Evolutionary conservation across 1,140 invertebrate genomes (phyloP).

Genomic region (Caenorhabditis latens): DNA sequence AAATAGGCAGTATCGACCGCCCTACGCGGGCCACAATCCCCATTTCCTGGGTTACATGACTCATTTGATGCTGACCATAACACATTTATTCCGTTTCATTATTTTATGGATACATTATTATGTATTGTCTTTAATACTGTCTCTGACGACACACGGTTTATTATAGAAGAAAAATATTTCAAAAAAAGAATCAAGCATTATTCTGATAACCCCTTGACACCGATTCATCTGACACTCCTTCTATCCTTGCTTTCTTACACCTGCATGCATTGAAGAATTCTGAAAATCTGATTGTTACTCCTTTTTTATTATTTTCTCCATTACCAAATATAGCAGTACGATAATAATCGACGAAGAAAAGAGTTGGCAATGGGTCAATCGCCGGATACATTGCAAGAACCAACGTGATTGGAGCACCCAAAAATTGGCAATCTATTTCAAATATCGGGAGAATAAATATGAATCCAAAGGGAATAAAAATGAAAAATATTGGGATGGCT

Average conservation of each 20-base stretch:
- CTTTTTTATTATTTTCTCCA: too few species aligned
- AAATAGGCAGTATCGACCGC: too few species aligned
- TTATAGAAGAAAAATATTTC: too few species aligned
- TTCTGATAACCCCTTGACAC: background rate
- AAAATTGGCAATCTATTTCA: background rate
- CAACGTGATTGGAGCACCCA: background rate
- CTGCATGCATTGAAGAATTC: background rate
- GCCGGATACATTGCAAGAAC: background rate
- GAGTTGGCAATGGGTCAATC: constrained; percentile 5
- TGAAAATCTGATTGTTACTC: background rate
- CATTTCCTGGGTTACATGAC: too few species aligned
- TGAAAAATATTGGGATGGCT: background rate
- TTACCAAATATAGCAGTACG: background rate
- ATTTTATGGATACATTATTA: too few species aligned
- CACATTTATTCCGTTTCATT: too few species aligned
- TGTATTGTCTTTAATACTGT: too few species aligned
- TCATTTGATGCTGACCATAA: too few species aligned
- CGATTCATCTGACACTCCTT: background rate
- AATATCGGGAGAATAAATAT: background rate
- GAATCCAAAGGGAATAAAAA: background rate
- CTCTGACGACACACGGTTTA: too few species aligned
- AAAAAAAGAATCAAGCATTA: background rate
- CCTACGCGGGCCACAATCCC: too few species aligned
- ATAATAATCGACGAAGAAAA: constrained; percentile 10
- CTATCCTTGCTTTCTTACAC: background rate